Percentiles rank a stretch among this genome's conserved stretches.
phyloP scores from a whole-genome alignment of 2,888 invertebrate genomes.

The Itoplectis maculator region DNA sequence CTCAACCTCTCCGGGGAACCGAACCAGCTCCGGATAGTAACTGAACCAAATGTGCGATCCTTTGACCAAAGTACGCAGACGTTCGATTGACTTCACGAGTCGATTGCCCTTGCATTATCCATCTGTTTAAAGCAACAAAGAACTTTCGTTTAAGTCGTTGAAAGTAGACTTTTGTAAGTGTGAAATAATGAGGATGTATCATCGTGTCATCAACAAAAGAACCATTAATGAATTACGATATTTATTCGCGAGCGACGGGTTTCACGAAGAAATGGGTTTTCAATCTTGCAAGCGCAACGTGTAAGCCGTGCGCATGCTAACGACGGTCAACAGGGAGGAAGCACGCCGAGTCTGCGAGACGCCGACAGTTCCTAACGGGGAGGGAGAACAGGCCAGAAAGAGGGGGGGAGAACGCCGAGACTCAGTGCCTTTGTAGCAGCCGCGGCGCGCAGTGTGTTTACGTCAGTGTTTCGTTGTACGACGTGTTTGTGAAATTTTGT shows the following conservation, averaged over 20 bases:
- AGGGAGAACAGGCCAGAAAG: neutral
- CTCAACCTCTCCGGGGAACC: slow-evolving; percentile 20
- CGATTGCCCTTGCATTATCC: neutral
- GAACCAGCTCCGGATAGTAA: slow-evolving; percentile 3
- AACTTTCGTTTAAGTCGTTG: slow-evolving; percentile 8
- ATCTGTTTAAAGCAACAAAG: slow-evolving; percentile 13
- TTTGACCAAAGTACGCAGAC: slow-evolving; percentile 11
- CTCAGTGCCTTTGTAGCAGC: slow-evolving; percentile 1
- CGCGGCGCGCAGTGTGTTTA: neutral
- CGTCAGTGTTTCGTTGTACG: neutral
- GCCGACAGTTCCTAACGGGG: neutral
- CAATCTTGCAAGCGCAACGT: neutral
- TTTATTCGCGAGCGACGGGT: slow-evolving; percentile 2
- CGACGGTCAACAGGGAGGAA: neutral
- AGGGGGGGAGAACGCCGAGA: slow-evolving; percentile 14
- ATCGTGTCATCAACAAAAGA: slow-evolving; percentile 9
- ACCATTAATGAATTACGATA: slow-evolving; percentile 1
- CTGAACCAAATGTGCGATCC: slow-evolving; percentile 13
- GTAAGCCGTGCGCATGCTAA: neutral
- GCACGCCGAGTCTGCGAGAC: slow-evolving; percentile 7
- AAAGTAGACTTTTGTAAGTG: slow-evolving; percentile 9
- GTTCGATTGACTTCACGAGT: slow-evolving; percentile 24
- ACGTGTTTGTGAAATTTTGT: too few relatives aligned
- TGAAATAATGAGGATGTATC: slow-evolving; percentile 6
- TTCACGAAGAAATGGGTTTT: neutral